These are phyloP conservation scores for Chrysotoxum bicinctum DNA, from an alignment of 2,888 invertebrate genomes.

Conservation along the genomic window DNA sequence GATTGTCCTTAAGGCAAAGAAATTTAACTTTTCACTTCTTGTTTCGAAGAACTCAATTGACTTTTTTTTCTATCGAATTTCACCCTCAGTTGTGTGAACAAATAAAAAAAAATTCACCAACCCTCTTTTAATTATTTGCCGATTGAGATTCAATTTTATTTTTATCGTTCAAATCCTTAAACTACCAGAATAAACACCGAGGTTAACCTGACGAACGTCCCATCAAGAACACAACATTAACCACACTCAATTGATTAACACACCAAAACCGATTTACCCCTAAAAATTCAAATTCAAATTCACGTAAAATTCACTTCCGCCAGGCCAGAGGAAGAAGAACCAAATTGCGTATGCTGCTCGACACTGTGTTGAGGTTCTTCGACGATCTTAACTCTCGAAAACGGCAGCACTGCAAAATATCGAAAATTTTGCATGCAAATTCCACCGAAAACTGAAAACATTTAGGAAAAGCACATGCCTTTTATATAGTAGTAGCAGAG, in stretches of 20 bases:
- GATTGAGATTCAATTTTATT: slow-evolving; percentile 3
- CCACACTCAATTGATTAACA: slow-evolving; percentile 42
- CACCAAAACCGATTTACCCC: slow-evolving; percentile 18
- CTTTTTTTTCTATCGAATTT: not conserved
- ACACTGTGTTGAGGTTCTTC: not conserved
- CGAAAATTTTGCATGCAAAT: slow-evolving; percentile 75
- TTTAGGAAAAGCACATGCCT: slow-evolving; percentile 75
- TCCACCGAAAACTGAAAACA: slow-evolving; percentile 76
- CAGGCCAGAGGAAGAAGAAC: not conserved
- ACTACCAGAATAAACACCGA: slow-evolving; percentile 15
- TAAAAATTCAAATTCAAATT: not conserved
- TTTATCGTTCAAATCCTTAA: not conserved
- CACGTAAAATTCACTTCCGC: slow-evolving; percentile 26
- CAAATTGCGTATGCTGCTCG: slow-evolving; percentile 15
- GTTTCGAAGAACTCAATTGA: slow-evolving; percentile 3
- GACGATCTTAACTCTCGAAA: slow-evolving; percentile 44
- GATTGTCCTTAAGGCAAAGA: not conserved
- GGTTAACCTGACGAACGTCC: slow-evolving; percentile 12
- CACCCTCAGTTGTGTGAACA: not conserved
- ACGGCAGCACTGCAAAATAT: slow-evolving; percentile 70
- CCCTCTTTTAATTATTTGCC: not conserved
- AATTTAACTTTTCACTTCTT: slow-evolving; percentile 12
- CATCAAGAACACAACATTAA: not conserved
- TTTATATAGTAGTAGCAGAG: slow-evolving; percentile 73
- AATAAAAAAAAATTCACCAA: not conserved